Conservation (phyloP, 2,797 vertebrate species). For the Percopsis omiscomaycus region DNA sequence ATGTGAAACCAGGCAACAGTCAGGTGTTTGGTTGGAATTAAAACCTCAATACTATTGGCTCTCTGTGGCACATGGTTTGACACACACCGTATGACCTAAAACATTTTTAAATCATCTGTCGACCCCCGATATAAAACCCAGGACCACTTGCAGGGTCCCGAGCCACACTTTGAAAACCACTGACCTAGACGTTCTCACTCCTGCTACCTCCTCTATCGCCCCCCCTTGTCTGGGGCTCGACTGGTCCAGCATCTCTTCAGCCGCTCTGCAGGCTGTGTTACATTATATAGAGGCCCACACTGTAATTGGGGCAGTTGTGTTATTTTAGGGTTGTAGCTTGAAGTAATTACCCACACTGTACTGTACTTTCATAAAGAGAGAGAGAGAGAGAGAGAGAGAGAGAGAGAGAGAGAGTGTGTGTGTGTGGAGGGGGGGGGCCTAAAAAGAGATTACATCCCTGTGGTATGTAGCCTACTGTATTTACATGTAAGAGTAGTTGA, state of each 20-base stretch:
- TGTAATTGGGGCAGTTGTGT: slow-evolving; percentile 80
- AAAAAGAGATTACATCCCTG: slow-evolving; percentile 6
- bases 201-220: slow-evolving; percentile 47
- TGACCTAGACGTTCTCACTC: slow-evolving; percentile 40
- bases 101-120: no score
- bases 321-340: slow-evolving; percentile 79
- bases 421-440: background rate
- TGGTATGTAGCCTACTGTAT: slow-evolving; percentile 22
- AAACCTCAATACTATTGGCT: no score
- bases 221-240: slow-evolving; percentile 58
- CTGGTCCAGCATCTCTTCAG: slow-evolving; percentile 52
- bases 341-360: slow-evolving; percentile 75
- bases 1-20: no score
- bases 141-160: no score
- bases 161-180: slow-evolving; percentile 49
- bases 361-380: slow-evolving; percentile 44
- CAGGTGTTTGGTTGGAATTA: no score
- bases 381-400: slow-evolving; percentile 20
- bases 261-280: slow-evolving; percentile 60
- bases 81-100: no score
- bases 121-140: no score
- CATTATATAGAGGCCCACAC: slow-evolving; percentile 64
- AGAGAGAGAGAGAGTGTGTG: slow-evolving; percentile 6
- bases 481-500: slow-evolving; percentile 10
- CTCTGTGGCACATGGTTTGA: no score